Evolutionary conservation across 2,113 vertebrate genomes (phyloP).

Genomic region (Oxyura jamaicensis): DNA sequence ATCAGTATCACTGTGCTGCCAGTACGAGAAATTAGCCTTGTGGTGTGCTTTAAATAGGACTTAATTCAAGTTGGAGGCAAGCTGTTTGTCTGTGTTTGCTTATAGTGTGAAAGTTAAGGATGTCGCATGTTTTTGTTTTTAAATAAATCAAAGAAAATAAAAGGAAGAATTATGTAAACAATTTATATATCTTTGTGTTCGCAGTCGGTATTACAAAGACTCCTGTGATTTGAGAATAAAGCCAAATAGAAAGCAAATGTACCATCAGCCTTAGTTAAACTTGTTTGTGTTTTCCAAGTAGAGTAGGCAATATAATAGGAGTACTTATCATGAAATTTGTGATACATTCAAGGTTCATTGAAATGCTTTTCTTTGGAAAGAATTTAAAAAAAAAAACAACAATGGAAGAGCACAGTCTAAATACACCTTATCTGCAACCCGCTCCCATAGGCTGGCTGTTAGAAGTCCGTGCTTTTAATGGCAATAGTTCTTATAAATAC

Average conservation of each 20-base stretch:
- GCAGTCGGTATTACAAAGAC: neutral
- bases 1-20: conserved; percentile 38
- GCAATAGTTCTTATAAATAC: neutral
- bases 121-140: conserved; percentile 28
- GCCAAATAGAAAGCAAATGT: neutral
- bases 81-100: conserved; percentile 47
- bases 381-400: neutral
- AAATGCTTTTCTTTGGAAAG: neutral
- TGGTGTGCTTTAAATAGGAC: conserved; percentile 51
- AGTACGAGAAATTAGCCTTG: conserved; percentile 50
- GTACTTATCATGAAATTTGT: neutral
- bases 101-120: conserved; percentile 10
- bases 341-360: neutral
- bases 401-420: neutral
- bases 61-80: conserved; percentile 51
- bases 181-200: conserved; percentile 7
- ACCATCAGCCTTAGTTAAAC: neutral
- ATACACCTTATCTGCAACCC: neutral
- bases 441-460: neutral
- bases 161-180: conserved; percentile 23
- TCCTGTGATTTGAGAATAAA: neutral
- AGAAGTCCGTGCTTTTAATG: neutral
- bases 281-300: neutral
- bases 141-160: conserved; percentile 55
- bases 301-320: neutral